These are phyloP conservation scores for Drosophila meridionalis DNA, from an alignment of 2,888 invertebrate species.

Conservation along the genomic window DNA sequence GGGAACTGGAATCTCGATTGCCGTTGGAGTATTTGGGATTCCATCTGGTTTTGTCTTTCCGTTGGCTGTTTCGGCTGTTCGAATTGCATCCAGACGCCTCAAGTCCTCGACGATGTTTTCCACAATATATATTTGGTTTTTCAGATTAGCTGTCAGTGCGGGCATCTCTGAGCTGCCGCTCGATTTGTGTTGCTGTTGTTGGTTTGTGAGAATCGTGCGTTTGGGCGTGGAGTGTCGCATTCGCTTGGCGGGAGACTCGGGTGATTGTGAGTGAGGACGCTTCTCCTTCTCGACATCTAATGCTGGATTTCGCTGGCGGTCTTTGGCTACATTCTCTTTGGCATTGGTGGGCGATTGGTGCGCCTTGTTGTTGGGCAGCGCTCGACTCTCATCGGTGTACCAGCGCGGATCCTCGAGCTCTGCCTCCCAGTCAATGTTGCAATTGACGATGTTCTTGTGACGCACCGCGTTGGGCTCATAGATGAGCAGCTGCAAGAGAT, in stretches of 20 bases:
- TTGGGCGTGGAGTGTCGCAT: slow-evolving; percentile 30
- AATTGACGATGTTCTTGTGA: slow-evolving; percentile 21
- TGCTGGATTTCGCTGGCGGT: background rate
- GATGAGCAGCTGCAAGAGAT: slow-evolving; percentile 59
- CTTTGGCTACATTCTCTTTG: slow-evolving; percentile 68
- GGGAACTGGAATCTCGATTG: slow-evolving; percentile 2
- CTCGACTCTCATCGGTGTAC: slow-evolving; percentile 60
- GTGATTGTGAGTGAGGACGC: slow-evolving; percentile 2
- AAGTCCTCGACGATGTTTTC: slow-evolving; percentile 32
- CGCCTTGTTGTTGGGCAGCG: slow-evolving; percentile 31
- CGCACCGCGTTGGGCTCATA: slow-evolving; percentile 73
- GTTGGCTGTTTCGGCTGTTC: too few relatives aligned
- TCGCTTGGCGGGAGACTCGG: slow-evolving; percentile 26
- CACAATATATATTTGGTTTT: slow-evolving; percentile 22
- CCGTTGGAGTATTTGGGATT: background rate
- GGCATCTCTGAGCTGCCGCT: slow-evolving; percentile 8
- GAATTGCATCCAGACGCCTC: slow-evolving; percentile 17
- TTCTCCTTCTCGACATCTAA: background rate
- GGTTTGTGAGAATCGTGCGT: slow-evolving; percentile 47
- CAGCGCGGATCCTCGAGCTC: slow-evolving; percentile 81
- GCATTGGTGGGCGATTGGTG: slow-evolving; percentile 60
- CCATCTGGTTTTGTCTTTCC: background rate
- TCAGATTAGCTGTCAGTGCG: slow-evolving; percentile 7
- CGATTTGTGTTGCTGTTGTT: slow-evolving; percentile 28
- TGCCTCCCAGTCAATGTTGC: slow-evolving; percentile 72